These are phyloP conservation scores for Xerus inauris DNA, from an alignment of 2,113 vertebrate species.

Conservation along the genomic window DNA sequence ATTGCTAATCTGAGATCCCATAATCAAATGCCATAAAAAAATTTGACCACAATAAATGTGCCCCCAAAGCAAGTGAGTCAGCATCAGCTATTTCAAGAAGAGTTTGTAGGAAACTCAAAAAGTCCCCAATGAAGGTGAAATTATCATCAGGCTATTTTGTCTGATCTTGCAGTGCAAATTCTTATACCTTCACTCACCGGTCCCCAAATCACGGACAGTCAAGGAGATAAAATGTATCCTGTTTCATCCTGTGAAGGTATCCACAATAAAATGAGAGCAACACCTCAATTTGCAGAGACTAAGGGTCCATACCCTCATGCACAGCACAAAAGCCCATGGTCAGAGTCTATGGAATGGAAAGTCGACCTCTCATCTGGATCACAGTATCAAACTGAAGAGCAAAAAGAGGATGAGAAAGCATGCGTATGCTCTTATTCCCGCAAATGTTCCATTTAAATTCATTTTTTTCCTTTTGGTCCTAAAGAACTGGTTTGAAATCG, in stretches of 20 bases:
- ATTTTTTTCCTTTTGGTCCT: not conserved
- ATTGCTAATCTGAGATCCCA: not conserved
- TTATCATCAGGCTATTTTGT: not conserved
- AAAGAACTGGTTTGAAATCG: not conserved
- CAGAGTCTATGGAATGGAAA: not conserved
- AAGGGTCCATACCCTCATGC: not conserved
- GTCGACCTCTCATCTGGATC: not conserved
- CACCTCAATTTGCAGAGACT: not conserved
- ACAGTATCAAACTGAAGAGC: not conserved
- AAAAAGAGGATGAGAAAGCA: not conserved
- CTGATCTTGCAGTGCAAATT: slow-evolving; percentile 38
- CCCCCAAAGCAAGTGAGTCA: slow-evolving; percentile 62
- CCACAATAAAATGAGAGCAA: not conserved
- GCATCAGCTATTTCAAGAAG: slow-evolving; percentile 61
- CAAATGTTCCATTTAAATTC: slow-evolving; percentile 52
- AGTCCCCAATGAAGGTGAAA: not conserved
- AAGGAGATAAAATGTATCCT: slow-evolving; percentile 24
- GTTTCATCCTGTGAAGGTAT: not conserved
- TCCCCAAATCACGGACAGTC: not conserved
- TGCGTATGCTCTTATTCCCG: slow-evolving; percentile 53
- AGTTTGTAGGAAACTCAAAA: slow-evolving; percentile 23
- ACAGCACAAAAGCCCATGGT: not conserved
- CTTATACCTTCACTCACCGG: not conserved
- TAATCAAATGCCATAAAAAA: slow-evolving; percentile 8
- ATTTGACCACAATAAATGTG: slow-evolving; percentile 4